phyloP scores from a whole-genome alignment of 2,797 vertebrate species.

The Paguma larvata region DNA sequence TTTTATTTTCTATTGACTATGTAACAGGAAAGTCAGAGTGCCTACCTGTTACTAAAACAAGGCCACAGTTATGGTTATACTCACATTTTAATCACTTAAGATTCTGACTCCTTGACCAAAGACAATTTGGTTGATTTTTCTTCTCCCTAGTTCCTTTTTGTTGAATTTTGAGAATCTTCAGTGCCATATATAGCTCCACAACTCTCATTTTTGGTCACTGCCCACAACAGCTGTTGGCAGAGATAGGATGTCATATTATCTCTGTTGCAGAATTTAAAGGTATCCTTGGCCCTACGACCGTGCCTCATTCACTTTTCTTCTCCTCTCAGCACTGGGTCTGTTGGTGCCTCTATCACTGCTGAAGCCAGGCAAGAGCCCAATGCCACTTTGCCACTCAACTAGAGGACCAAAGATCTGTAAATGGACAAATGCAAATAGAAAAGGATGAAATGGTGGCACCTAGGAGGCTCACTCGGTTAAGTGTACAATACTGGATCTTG shows the following conservation, averaged over 20 bases:
- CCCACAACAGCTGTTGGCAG: too few species aligned
- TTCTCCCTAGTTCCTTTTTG: neutral
- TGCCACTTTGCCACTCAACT: neutral
- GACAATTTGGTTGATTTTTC: neutral
- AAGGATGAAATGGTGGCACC: neutral
- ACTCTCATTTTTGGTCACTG: neutral
- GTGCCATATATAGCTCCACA: neutral
- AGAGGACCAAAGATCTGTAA: neutral
- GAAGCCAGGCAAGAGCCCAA: neutral
- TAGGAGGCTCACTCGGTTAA: too few species aligned
- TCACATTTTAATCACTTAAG: neutral
- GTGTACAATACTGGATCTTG: too few species aligned
- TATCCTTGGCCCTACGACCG: neutral
- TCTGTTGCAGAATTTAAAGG: neutral
- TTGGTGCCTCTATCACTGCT: neutral
- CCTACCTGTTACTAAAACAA: neutral
- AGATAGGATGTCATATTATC: neutral
- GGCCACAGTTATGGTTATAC: neutral
- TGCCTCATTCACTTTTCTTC: neutral
- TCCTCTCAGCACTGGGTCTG: neutral
- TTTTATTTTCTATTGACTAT: neutral
- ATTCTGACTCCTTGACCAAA: neutral
- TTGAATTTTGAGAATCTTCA: neutral
- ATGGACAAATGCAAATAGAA: neutral
- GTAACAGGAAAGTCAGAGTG: neutral